Evolutionary conservation across 2,113 vertebrate species (phyloP).

Genomic region (Edolisoma coerulescens): DNA sequence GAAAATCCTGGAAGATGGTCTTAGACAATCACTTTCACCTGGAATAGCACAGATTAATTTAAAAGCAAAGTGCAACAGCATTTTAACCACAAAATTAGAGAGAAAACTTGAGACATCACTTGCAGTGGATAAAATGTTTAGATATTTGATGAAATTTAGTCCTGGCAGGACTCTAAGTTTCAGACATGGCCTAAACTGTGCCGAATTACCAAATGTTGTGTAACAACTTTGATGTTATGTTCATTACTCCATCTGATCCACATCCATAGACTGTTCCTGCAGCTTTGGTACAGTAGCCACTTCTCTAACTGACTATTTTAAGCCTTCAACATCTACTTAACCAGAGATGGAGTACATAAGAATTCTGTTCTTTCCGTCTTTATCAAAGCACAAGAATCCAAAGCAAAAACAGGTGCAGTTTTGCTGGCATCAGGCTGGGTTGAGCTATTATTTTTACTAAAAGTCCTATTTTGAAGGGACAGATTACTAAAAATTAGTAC

Average conservation of each 20-base stretch:
- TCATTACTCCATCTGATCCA: not conserved
- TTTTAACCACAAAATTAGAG: not conserved
- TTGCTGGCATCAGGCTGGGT: not conserved
- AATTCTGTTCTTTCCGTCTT: conserved; percentile 7
- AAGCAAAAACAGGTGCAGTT: not conserved
- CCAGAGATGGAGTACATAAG: not conserved
- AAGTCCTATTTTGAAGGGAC: not conserved
- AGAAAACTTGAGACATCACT: not conserved
- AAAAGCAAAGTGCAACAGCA: not conserved
- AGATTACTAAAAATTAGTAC: not conserved
- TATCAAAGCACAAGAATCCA: not conserved
- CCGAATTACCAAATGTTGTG: not conserved
- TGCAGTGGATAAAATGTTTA: not conserved
- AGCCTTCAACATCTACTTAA: not conserved
- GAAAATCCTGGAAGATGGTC: not conserved
- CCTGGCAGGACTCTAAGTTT: not conserved
- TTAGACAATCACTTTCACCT: not conserved
- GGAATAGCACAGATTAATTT: not conserved
- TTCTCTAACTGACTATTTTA: not conserved
- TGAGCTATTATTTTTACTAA: not conserved
- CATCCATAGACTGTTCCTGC: not conserved
- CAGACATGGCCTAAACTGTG: not conserved
- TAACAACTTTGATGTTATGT: not conserved
- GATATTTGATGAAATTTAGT: not conserved
- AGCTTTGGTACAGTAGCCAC: not conserved